phyloP scores from a whole-genome alignment of 1,140 invertebrate species.

The Chymomyza costata region DNA sequence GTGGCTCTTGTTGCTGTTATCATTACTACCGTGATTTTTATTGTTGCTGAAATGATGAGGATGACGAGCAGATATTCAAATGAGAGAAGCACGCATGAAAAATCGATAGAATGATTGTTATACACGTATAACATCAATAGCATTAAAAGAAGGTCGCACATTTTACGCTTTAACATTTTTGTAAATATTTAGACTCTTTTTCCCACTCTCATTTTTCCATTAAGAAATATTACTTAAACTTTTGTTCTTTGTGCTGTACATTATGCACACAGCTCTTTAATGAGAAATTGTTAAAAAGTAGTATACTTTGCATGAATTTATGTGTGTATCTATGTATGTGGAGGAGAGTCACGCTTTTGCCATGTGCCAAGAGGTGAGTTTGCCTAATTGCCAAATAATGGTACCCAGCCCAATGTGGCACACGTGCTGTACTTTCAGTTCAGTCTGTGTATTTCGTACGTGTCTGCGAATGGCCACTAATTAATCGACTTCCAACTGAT shows the following conservation, averaged over 20 bases:
- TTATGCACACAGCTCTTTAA: not conserved
- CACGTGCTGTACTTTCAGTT: conserved; percentile 43
- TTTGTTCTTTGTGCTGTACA: too few species aligned
- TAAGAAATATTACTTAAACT: conserved; percentile 6
- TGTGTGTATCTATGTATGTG: not conserved
- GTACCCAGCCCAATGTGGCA: conserved; percentile 30
- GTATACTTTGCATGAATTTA: not conserved
- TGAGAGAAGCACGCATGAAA: conserved; percentile 51
- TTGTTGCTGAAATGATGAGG: conserved; percentile 45
- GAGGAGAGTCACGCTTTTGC: conserved; percentile 19
- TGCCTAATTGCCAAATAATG: conserved; percentile 67
- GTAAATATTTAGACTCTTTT: conserved; percentile 56
- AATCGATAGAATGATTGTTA: conserved; percentile 72
- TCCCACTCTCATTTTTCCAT: not conserved
- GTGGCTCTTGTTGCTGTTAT: conserved; percentile 48
- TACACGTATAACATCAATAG: conserved; percentile 50
- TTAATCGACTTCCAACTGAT: conserved; percentile 72
- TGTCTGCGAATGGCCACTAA: conserved; percentile 33
- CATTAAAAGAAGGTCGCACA: conserved; percentile 54
- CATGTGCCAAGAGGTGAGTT: conserved; percentile 24
- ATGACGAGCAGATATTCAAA: conserved; percentile 67
- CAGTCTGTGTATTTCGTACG: conserved; percentile 9
- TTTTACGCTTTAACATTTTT: conserved; percentile 67
- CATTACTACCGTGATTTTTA: conserved; percentile 66
- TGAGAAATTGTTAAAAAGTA: not conserved